These are phyloP conservation scores for Chanos chanos DNA, from an alignment of 2,797 vertebrate genomes.

Conservation along the genomic window DNA sequence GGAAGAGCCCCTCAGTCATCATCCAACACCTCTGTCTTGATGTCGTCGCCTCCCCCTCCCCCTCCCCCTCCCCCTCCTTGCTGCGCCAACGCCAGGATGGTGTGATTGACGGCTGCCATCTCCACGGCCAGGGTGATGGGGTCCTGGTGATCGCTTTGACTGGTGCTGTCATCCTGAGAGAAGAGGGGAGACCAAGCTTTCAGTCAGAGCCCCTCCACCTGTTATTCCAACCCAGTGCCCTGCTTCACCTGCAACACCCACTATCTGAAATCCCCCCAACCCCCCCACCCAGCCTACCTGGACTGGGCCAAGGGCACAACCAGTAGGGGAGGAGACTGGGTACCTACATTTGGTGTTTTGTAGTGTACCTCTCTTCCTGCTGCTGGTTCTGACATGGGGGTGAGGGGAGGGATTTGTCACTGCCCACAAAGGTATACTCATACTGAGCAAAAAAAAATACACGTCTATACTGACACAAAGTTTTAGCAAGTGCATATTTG, in stretches of 20 bases:
- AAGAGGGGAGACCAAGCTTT: conserved; percentile 69
- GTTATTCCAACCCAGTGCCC: conserved; percentile 38
- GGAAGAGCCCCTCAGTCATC: conserved; percentile 79
- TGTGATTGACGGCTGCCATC: conserved; percentile 86
- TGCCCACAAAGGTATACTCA: conserved; percentile 18
- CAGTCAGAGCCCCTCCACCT: conserved; percentile 58
- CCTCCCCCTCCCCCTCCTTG: conserved; percentile 72
- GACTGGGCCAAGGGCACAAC: conserved; percentile 52
- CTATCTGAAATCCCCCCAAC: conserved; percentile 54
- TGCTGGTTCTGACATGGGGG: no score
- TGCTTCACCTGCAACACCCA: conserved; percentile 42
- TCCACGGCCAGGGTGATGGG: conserved; percentile 85
- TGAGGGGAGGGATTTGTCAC: no score
- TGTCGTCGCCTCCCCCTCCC: conserved; percentile 72
- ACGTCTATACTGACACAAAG: neutral
- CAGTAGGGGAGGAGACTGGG: conserved; percentile 68
- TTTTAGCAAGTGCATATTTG: no score
- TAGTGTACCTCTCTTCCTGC: neutral
- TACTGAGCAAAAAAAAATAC: neutral
- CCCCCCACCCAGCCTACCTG: conserved; percentile 53
- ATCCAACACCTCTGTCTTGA: conserved; percentile 96
- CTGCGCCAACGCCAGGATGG: conserved; percentile 80
- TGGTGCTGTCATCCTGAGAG: conserved; percentile 86
- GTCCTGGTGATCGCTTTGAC: conserved; percentile 89
- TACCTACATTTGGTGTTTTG: conserved; percentile 51